Evolutionary conservation across 2,888 invertebrate species (phyloP).

Genomic region (Nymphalis polychloros): DNA sequence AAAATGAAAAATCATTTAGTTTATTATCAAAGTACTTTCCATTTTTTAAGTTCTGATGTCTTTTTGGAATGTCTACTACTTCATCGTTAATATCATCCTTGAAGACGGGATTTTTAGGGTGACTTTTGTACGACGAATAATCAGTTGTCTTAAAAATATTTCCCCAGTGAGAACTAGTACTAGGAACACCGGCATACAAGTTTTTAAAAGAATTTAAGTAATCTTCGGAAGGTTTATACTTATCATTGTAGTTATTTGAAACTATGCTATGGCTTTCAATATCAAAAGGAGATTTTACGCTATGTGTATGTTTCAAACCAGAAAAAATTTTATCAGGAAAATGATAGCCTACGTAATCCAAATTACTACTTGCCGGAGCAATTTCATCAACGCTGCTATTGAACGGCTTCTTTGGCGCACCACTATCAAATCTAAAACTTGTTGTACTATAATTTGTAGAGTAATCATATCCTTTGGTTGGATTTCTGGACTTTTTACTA

Average conservation of each 20-base stretch:
- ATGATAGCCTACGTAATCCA: slow-evolving; percentile 58
- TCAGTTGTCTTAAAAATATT: slow-evolving; percentile 60
- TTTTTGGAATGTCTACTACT: slow-evolving; percentile 69
- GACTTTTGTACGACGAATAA: slow-evolving; percentile 54
- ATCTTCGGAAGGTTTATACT: slow-evolving; percentile 55
- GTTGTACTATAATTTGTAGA: slow-evolving; percentile 64
- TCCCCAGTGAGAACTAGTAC: slow-evolving; percentile 65
- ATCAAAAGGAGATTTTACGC: slow-evolving; percentile 51
- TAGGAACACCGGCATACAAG: slow-evolving; percentile 54
- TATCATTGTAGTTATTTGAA: slow-evolving; percentile 49
- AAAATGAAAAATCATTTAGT: slow-evolving; percentile 53
- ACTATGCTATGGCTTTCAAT: slow-evolving; percentile 51
- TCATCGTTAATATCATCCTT: slow-evolving; percentile 55
- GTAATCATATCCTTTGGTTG: slow-evolving; percentile 64
- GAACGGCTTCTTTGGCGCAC: slow-evolving; percentile 56
- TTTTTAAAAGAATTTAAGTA: slow-evolving; percentile 61
- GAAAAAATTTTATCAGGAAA: slow-evolving; percentile 58
- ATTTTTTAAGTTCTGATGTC: slow-evolving; percentile 51
- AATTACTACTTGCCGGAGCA: slow-evolving; percentile 64
- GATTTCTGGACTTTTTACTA: slow-evolving; percentile 56
- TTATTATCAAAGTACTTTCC: slow-evolving; percentile 56
- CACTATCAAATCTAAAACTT: slow-evolving; percentile 61
- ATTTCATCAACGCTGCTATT: slow-evolving; percentile 59
- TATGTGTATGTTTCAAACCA: slow-evolving; percentile 60
- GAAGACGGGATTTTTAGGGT: slow-evolving; percentile 53